These are phyloP conservation scores for Orthosia gracilis DNA, from an alignment of 2,888 invertebrate genomes.

Conservation along the genomic window DNA sequence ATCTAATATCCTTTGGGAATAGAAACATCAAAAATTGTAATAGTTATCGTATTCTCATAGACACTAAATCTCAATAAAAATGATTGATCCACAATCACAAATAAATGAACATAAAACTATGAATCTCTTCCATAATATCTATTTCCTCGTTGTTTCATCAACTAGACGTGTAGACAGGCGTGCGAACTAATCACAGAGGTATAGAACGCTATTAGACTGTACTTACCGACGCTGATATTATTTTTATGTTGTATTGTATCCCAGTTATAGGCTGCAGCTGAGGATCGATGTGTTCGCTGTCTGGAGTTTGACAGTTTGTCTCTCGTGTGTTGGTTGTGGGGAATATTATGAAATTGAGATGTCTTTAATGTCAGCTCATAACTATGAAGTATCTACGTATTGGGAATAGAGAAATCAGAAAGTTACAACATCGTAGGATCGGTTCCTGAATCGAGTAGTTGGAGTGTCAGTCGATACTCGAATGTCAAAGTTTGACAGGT, in stretches of 20 bases:
- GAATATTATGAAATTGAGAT: too few species aligned
- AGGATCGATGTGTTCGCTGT: conserved; percentile 1
- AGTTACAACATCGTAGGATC: too few species aligned
- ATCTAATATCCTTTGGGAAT: too few species aligned
- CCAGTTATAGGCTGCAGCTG: background rate
- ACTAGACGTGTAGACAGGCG: conserved; percentile 59
- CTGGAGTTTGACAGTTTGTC: conserved; percentile 6
- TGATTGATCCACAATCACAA: background rate
- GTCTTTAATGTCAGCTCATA: too few species aligned
- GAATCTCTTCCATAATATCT: conserved; percentile 35
- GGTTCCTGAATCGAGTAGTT: too few species aligned
- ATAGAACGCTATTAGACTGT: conserved; percentile 25
- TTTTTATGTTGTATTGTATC: conserved; percentile 24
- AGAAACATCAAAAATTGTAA: too few species aligned
- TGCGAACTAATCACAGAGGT: conserved; percentile 66
- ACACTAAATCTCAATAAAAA: background rate
- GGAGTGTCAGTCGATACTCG: too few species aligned
- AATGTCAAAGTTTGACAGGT: too few species aligned
- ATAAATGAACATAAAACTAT: background rate
- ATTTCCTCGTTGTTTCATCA: conserved; percentile 39
- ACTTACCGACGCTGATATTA: conserved; percentile 22
- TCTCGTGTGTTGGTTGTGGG: background rate
- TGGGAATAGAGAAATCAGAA: too few species aligned
- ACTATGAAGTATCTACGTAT: too few species aligned
- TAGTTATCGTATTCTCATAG: too few species aligned